A percentile compares a stretch with the other conserved stretches of the same genome.
These are phyloP conservation scores for Trogon surrucura DNA, from an alignment of 2,113 vertebrate genomes.

Conservation along the genomic window DNA sequence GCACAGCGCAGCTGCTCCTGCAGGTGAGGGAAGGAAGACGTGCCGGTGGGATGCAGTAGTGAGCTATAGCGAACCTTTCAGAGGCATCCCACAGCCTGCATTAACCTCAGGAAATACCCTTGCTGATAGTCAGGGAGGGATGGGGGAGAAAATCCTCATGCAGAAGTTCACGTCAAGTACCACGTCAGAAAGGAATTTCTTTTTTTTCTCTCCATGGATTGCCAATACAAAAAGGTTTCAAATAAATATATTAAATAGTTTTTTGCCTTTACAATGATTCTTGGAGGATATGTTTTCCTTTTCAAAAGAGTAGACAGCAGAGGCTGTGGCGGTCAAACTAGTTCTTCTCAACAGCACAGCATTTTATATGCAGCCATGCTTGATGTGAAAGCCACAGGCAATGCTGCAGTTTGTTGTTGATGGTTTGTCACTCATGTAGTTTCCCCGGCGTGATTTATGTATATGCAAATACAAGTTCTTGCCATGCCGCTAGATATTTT, in stretches of 20 bases:
- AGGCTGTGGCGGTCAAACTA: background rate
- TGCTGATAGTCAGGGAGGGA: background rate
- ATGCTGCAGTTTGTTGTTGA: slow-evolving; percentile 17
- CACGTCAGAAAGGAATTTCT: background rate
- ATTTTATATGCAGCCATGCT: background rate
- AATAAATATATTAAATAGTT: background rate
- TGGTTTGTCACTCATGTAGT: slow-evolving; percentile 38
- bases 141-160: background rate
- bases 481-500: slow-evolving; percentile 23
- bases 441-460: slow-evolving; percentile 33
- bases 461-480: slow-evolving; percentile 34
- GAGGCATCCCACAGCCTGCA: background rate
- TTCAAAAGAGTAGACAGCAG: background rate
- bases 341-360: background rate
- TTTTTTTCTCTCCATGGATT: background rate
- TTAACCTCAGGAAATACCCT: background rate
- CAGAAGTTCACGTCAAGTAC: background rate
- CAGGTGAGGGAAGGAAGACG: background rate
- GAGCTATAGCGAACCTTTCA: background rate
- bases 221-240: background rate
- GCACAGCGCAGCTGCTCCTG: background rate
- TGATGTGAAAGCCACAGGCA: slow-evolving; percentile 35
- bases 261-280: background rate
- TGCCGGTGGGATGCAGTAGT: background rate
- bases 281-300: background rate